Base-by-base conservation (phyloP, 2,113 vertebrate species). In the Saccopteryx bilineata region DNA sequence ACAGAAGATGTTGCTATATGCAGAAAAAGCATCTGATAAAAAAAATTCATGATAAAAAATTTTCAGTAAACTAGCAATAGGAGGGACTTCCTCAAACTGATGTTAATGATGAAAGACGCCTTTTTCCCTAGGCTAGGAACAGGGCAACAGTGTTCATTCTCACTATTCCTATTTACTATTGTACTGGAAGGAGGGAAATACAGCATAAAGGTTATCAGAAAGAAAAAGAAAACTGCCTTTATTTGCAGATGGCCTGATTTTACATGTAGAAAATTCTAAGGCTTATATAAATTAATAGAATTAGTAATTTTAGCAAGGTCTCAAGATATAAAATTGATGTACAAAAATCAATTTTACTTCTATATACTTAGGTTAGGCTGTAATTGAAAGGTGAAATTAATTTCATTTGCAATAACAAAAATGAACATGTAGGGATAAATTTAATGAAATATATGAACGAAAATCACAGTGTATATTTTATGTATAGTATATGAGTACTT, bases 401-500 rank as follows among this genome's bases (percentile, higher is more conserved):
- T 90, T 68, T 11, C n/a, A 54, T 50, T 93, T 82, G 33, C 33
- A 79, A 19, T 69, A 58, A 68, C 31, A 33, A 82, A 63, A 93
- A 86, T 39, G 39, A 39, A 39, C 39, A 39, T 39, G 31, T 86
- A 80, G 7, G 65, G 28, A 39, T 86, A 84, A 75, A 78, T 69
- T 71, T 81, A 95, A 95, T 56, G 93, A 84, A 69, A 65, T 46
- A 86, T 23, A 80, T 60, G 10, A 96, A 86, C 46, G 56, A 92
- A 84, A 92, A 91, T 56, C 56, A 63, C 39, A 78, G 54, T 54
- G 12, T 71, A 23, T 71, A 18, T 52, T 69, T 24, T 78, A 31
- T 79, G 50, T 74, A 31, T 28, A 39, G n/a, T 48, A 72, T 11
- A 19, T 60, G 66, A 60, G 66, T 80, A 54, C 12, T 46, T 71